phyloP scores from a whole-genome alignment of 2,888 invertebrate genomes.

The Argyresthia goedartella region DNA sequence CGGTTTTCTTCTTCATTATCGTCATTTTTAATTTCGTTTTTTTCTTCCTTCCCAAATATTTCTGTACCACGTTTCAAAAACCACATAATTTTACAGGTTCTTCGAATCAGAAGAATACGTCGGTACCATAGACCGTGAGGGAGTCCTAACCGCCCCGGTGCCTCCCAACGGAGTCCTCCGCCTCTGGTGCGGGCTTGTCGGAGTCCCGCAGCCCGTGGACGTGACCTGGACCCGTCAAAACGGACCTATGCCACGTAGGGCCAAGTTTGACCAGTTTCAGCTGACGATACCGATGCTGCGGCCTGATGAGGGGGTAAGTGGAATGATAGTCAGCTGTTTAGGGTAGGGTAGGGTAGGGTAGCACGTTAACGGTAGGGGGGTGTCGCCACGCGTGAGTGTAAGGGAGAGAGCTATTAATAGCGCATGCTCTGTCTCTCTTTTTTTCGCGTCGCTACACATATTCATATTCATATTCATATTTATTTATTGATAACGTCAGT shows the following conservation, averaged over 20 bases:
- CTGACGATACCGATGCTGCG: slow-evolving; percentile 49
- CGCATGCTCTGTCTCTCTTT: too few species aligned
- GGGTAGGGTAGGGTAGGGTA: too few species aligned
- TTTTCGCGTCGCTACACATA: too few species aligned
- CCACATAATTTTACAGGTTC: slow-evolving; percentile 29
- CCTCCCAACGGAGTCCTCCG: slow-evolving; percentile 49
- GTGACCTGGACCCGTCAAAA: slow-evolving; percentile 71
- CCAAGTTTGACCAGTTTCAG: slow-evolving; percentile 36
- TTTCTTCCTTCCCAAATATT: too few species aligned
- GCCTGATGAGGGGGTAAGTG: slow-evolving; percentile 41
- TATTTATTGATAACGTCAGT: too few species aligned
- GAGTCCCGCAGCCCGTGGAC: slow-evolving; percentile 68
- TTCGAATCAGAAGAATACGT: slow-evolving; percentile 53
- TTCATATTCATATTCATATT: too few species aligned
- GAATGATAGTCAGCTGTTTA: too few species aligned
- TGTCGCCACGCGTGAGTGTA: too few species aligned
- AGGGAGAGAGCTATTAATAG: too few species aligned
- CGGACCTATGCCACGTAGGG: slow-evolving; percentile 47
- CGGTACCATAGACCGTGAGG: slow-evolving; percentile 39
- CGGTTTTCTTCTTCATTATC: too few species aligned
- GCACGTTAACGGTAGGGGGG: too few species aligned
- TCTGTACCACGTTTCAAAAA: neutral
- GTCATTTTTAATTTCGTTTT: too few species aligned
- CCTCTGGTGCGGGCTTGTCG: slow-evolving; percentile 75
- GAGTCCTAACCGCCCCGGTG: slow-evolving; percentile 39